Percentiles rank a stretch among this genome's conserved stretches.
phyloP scores from a whole-genome alignment of 2,797 vertebrate species.

The Lithobates pipiens region DNA sequence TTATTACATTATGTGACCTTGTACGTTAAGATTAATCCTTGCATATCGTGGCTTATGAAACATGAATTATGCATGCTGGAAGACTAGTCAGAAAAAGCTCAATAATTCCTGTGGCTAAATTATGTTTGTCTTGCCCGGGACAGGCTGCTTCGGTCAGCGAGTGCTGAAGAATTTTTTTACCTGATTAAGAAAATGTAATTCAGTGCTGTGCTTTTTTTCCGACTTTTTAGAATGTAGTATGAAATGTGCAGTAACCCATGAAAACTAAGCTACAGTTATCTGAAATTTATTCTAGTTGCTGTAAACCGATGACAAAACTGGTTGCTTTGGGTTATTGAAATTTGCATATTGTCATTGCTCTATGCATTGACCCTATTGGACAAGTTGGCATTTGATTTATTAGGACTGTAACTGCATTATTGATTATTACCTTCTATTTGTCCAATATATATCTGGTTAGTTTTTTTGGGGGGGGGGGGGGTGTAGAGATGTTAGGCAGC shows the following conservation, averaged over 20 bases:
- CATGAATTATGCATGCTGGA: conserved; percentile 26
- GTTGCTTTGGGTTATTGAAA: background rate
- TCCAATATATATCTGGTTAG: too few relatives aligned
- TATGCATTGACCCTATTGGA: background rate
- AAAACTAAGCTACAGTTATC: background rate
- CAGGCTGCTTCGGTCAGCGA: background rate
- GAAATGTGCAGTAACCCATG: background rate
- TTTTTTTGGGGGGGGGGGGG: too few relatives aligned
- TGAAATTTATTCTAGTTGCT: background rate
- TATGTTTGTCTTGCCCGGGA: background rate
- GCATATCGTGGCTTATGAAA: conserved; percentile 7
- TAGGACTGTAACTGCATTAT: background rate
- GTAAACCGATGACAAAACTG: background rate
- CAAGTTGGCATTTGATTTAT: background rate
- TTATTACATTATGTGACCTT: conserved; percentile 12
- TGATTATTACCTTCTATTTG: background rate
- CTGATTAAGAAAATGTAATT: conserved; percentile 5
- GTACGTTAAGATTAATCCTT: conserved; percentile 5
- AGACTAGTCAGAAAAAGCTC: background rate
- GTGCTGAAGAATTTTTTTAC: background rate
- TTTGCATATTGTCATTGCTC: background rate
- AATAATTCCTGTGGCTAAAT: conserved; percentile 8
- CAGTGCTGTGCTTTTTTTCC: background rate
- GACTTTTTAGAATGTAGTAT: background rate
- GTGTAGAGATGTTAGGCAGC: too few relatives aligned